Evolutionary conservation across 2,888 invertebrate genomes (phyloP).

Genomic region (Caenorhabditis macrosperma): DNA sequence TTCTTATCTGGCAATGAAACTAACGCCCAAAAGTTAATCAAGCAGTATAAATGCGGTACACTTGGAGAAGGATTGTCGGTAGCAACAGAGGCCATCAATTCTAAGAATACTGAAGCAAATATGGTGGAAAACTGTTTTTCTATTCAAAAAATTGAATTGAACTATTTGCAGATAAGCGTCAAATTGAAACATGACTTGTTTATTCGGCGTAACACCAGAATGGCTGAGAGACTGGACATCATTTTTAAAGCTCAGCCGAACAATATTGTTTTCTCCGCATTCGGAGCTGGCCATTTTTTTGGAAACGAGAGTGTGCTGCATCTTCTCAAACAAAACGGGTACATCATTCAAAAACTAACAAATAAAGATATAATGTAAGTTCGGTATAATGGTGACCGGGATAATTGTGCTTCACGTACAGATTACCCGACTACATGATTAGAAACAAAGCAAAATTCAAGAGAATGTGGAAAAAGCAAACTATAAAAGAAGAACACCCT

Average conservation of each 20-base stretch:
- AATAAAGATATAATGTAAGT: conserved; percentile 60
- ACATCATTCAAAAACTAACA: conserved; percentile 44
- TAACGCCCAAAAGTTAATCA: conserved; percentile 18
- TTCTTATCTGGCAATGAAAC: not conserved
- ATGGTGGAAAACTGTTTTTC: no score
- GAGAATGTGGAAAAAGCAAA: no score
- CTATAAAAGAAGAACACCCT: no score
- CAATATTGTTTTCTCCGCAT: conserved; percentile 83
- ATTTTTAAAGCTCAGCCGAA: conserved; percentile 81
- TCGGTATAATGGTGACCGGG: no score
- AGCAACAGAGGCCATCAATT: no score
- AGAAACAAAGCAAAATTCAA: no score
- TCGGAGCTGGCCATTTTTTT: conserved; percentile 82
- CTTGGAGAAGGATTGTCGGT: conserved; percentile 63
- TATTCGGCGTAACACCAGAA: conserved; percentile 82
- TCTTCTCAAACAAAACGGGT: conserved; percentile 58
- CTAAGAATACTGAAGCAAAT: no score
- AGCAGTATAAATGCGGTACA: conserved; percentile 71
- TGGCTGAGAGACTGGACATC: conserved; percentile 82
- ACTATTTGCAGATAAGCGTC: conserved; percentile 80
- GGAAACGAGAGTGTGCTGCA: conserved; percentile 64
- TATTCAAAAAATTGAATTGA: no score
- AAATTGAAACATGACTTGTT: conserved; percentile 83
- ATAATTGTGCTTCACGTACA: no score
- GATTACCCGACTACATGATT: no score